Percentiles rank a stretch among this genome's conserved stretches.
phyloP scores from a whole-genome alignment of 2,888 invertebrate genomes.

The Drosophila flavopinicola region DNA sequence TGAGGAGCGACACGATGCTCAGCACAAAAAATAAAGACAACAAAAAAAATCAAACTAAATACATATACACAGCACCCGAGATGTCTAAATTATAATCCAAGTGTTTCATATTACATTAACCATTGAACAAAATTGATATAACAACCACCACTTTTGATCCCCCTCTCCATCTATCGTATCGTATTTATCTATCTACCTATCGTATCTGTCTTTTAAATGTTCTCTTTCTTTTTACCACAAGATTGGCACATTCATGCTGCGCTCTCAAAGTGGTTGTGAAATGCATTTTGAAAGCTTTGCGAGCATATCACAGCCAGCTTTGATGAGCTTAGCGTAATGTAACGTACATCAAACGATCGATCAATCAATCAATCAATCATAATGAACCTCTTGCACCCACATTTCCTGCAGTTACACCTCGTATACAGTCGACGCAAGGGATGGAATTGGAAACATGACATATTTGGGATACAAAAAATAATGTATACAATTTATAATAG shows the following conservation, averaged over 20 bases:
- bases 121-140: constrained; percentile 43
- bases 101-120: constrained; percentile 35
- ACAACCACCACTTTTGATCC: constrained; percentile 1
- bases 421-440: constrained; percentile 1
- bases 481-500: neutral
- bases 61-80: constrained; percentile 9
- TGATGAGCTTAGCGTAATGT: constrained; percentile 90
- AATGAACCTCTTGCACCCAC: constrained; percentile 13
- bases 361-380: constrained; percentile 42
- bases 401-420: constrained; percentile 8
- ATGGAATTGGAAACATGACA: constrained; percentile 6
- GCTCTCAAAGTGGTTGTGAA: constrained; percentile 95
- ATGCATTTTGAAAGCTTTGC: constrained; percentile 84
- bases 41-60: constrained; percentile 7
- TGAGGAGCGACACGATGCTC: constrained; percentile 91
- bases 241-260: constrained; percentile 74
- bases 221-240: constrained; percentile 23
- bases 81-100: constrained; percentile 8
- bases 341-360: constrained; percentile 64
- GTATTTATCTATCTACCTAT: constrained; percentile 9
- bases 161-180: constrained; percentile 2
- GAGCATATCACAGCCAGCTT: constrained; percentile 99
- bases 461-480: neutral
- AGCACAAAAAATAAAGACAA: constrained; percentile 31
- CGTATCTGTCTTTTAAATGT: constrained; percentile 1